Conservation (phyloP, 2,797 vertebrate genomes). For the Melanitta fusca region DNA sequence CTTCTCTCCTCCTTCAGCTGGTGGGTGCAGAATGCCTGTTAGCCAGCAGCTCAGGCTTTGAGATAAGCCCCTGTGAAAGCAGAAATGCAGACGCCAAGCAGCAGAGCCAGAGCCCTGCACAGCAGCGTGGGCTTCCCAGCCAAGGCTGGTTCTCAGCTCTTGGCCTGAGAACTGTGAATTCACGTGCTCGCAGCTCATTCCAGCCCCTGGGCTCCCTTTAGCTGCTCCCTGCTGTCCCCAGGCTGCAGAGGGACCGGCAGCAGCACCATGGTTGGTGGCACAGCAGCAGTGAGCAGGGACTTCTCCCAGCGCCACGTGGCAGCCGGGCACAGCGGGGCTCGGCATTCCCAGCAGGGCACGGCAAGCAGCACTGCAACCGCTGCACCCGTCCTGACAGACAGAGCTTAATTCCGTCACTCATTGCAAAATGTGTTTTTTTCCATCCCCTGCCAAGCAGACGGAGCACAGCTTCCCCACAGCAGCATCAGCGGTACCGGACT, state of each 20-base stretch:
- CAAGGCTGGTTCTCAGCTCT: too few species aligned
- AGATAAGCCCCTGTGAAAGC: too few species aligned
- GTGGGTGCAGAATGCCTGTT: too few species aligned
- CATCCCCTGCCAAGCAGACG: not conserved
- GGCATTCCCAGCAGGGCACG: not conserved
- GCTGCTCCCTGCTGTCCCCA: too few species aligned
- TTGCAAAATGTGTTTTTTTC: not conserved
- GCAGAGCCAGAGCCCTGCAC: too few species aligned
- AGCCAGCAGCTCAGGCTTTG: too few species aligned
- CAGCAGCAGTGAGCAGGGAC: fast-evolving
- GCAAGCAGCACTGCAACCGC: not conserved
- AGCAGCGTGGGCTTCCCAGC: too few species aligned
- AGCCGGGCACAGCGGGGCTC: not conserved
- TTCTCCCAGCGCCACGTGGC: fast-evolving
- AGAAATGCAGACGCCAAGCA: too few species aligned
- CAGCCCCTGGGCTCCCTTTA: too few species aligned
- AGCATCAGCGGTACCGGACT: not conserved
- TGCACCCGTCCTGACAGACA: not conserved
- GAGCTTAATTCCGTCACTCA: not conserved
- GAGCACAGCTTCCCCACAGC: not conserved
- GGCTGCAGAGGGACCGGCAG: too few species aligned
- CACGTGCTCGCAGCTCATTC: too few species aligned
- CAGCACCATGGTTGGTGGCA: not conserved
- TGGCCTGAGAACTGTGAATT: too few species aligned
- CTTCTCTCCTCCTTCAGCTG: not conserved